Evolutionary conservation across 2,113 vertebrate genomes (phyloP), one percentile per base, ranked within the genome.

Genomic region (Varanus komodoensis): DNA sequence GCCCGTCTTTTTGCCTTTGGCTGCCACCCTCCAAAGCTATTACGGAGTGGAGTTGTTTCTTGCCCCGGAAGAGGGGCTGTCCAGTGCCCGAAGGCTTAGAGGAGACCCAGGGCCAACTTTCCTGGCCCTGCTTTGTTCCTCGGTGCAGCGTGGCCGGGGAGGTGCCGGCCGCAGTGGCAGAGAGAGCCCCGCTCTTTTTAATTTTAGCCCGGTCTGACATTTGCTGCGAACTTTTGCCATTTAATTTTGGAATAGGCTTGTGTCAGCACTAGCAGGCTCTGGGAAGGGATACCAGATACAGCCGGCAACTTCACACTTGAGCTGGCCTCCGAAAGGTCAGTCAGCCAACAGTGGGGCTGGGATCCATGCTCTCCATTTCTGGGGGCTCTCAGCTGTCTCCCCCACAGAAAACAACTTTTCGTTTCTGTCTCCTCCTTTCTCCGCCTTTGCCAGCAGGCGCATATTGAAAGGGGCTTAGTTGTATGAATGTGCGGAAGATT

Each of bases 151-250:
- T 3, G 15, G 48, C 8, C 0, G 57, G 29, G 2, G 17, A 32
- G 67, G 38, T 23, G 44, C 17, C 2, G 29, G 27, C 17, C 2
- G 57, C 57, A 61, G 57, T 15, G 14, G 57, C 57, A 7, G 54
- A 57, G 54, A 14, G 54, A 14, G 3, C 6, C 3, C 64, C 21
- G 25, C 14, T 25, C 80, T 87, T n/a, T 82, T 84, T 91, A 91
- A 88, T 88, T 91, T 91, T 91, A 91, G 90, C 83, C 86, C 27
- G 0, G 81, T 57, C 21, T 88, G 90, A 91, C 90, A 91, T 91
- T 91, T 91, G 86, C 61, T 3, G 19, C 84, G 86, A 87, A 88
- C 90, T 88, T 91, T 71, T 88, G 90, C 81, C 73, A 71, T 88
- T 80, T 61, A 71, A 84, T 84, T 71, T 84, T 2, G 38, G 64